Percentiles rank a stretch among this genome's conserved stretches.
These are phyloP conservation scores for Thymallus thymallus DNA, from an alignment of 2,113 vertebrate species.

Conservation along the genomic window DNA sequence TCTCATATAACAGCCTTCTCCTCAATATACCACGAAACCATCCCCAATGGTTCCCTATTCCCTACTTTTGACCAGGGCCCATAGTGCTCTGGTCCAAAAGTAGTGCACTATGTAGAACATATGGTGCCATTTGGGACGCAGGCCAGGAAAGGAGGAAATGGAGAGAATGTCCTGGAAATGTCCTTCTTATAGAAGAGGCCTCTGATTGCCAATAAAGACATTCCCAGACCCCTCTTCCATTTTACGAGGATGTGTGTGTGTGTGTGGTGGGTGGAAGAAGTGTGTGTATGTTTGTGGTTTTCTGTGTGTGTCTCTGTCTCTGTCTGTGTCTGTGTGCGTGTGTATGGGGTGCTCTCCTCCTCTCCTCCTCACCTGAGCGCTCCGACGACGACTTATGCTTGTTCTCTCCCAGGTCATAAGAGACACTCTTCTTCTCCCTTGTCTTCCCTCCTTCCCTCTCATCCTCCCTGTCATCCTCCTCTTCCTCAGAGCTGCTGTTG, in stretches of 20 bases:
- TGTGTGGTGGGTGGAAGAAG: too few relatives aligned
- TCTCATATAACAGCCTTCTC: constrained; percentile 12
- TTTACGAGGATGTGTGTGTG: constrained; percentile 4
- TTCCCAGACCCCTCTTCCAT: constrained; percentile 12
- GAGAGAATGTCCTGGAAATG: neutral
- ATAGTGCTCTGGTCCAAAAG: too few relatives aligned
- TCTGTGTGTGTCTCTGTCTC: too few relatives aligned
- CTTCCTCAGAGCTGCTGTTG: constrained; percentile 74
- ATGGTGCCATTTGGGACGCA: too few relatives aligned
- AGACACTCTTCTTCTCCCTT: constrained; percentile 82
- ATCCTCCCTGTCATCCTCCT: constrained; percentile 75
- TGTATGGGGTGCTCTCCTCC: too few relatives aligned
- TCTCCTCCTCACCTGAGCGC: constrained; percentile 79
- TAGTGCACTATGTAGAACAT: too few relatives aligned
- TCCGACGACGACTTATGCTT: constrained; percentile 79
- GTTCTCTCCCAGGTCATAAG: constrained; percentile 78
- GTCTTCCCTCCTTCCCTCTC: constrained; percentile 69
- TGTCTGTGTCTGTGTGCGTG: too few relatives aligned
- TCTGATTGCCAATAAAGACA: constrained; percentile 37
- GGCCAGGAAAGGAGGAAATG: neutral
- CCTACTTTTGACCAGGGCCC: too few relatives aligned
- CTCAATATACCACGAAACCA: constrained; percentile 7
- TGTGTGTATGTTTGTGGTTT: too few relatives aligned
- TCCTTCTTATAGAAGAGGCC: constrained; percentile 3
- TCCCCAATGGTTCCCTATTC: too few relatives aligned